phyloP scores from a whole-genome alignment of 2,888 invertebrate genomes.

The Marasmarcha lunaedactyla region DNA sequence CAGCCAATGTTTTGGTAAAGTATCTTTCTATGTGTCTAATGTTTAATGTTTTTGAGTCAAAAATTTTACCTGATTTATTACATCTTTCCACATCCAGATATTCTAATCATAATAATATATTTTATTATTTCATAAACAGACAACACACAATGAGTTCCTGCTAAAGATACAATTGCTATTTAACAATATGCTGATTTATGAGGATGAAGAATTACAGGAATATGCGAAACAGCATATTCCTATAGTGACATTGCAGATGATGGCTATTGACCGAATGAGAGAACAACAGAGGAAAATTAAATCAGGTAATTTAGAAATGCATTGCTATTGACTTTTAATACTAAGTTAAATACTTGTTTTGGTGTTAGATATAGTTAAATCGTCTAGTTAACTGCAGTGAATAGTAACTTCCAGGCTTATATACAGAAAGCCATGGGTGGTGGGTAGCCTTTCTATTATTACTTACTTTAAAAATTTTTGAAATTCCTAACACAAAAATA shows the following conservation, averaged over 20 bases:
- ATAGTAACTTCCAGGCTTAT: too few species aligned
- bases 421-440: too few species aligned
- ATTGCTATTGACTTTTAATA: neutral
- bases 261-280: slow-evolving; percentile 73
- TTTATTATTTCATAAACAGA: slow-evolving; percentile 23
- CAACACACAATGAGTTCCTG: slow-evolving; percentile 42
- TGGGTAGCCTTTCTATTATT: too few species aligned
- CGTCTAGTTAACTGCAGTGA: too few species aligned
- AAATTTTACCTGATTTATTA: too few species aligned
- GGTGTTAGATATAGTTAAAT: neutral
- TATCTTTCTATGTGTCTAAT: too few species aligned
- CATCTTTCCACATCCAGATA: too few species aligned
- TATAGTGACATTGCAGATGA: slow-evolving; percentile 70
- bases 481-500: too few species aligned
- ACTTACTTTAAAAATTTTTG: too few species aligned
- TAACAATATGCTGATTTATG: slow-evolving; percentile 75
- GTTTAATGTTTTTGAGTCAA: too few species aligned
- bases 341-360: neutral
- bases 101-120: too few species aligned
- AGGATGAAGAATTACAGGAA: slow-evolving; percentile 73
- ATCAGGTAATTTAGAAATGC: slow-evolving; percentile 54
- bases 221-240: slow-evolving; percentile 78
- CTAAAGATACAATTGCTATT: slow-evolving; percentile 49
- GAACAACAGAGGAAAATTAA: slow-evolving; percentile 72
- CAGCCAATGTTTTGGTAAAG: slow-evolving; percentile 56